phyloP scores from a whole-genome alignment of 2,888 invertebrate genomes.

The Oegoconia quadripuncta region DNA sequence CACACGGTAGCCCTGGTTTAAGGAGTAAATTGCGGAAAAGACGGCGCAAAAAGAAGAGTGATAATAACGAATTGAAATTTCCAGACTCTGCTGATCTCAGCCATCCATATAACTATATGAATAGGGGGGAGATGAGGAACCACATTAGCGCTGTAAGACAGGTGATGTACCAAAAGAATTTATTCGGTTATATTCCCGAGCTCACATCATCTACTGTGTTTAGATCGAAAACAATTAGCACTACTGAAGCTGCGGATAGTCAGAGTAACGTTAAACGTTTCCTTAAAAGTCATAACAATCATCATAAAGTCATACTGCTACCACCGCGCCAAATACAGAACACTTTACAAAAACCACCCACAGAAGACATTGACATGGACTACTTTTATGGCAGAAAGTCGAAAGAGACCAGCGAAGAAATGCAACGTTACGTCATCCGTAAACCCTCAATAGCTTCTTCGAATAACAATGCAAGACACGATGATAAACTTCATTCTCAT shows the following conservation, averaged over 20 bases:
- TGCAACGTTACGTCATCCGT: too few relatives aligned
- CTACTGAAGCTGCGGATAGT: neutral
- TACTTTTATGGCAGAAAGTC: neutral
- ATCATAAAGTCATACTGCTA: neutral
- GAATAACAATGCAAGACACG: too few relatives aligned
- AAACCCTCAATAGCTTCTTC: too few relatives aligned
- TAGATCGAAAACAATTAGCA: neutral
- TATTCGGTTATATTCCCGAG: neutral
- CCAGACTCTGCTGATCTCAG: conserved; percentile 20
- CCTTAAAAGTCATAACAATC: neutral
- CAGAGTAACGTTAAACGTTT: neutral
- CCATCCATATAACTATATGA: conserved; percentile 24
- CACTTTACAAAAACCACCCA: neutral
- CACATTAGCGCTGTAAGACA: conserved; percentile 34
- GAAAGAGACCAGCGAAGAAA: too few relatives aligned
- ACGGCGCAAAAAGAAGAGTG: too few relatives aligned
- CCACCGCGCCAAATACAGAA: neutral
- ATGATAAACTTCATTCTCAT: too few relatives aligned
- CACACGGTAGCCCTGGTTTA: neutral
- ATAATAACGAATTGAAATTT: neutral
- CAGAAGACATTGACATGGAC: neutral
- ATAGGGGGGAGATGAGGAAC: conserved; percentile 25
- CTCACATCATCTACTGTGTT: neutral
- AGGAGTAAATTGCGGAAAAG: conserved; percentile 1
- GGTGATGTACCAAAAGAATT: neutral